Evolutionary conservation across 2,113 vertebrate species (phyloP).

Genomic region (Mandrillus leucophaeus): DNA sequence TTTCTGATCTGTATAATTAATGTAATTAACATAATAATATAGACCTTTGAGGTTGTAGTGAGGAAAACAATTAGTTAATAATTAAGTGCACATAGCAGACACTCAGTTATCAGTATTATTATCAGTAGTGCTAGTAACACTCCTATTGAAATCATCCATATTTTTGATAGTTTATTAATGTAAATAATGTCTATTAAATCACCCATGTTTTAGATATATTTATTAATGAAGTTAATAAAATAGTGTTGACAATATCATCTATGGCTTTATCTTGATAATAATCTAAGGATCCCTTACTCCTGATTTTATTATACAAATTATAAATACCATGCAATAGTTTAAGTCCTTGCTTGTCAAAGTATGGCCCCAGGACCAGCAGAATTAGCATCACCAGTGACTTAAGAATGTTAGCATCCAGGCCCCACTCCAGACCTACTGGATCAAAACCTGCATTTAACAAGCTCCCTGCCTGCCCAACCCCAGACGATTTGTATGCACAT

Average conservation of each 20-base stretch:
- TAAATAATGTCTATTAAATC: not conserved
- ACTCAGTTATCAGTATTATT: not conserved
- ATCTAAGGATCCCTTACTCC: not conserved
- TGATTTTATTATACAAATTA: not conserved
- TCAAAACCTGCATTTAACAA: not conserved
- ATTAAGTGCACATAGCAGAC: not conserved
- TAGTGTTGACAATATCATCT: not conserved
- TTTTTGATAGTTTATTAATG: not conserved
- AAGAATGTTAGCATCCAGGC: not conserved
- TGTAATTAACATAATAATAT: not conserved
- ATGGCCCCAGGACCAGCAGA: not conserved
- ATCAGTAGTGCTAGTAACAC: not conserved
- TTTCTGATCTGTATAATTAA: conserved; percentile 33
- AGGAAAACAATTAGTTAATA: not conserved
- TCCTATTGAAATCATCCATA: not conserved
- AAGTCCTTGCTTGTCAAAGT: not conserved
- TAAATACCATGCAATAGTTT: not conserved
- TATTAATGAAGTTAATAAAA: not conserved
- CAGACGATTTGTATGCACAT: not conserved
- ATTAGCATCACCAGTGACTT: not conserved
- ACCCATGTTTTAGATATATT: not conserved
- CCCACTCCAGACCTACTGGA: not conserved
- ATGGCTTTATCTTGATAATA: not conserved
- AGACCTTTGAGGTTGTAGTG: not conserved
- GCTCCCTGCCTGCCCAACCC: rapidly evolving